Base-by-base conservation (phyloP, 2,113 vertebrate genomes). In the Channa argus region DNA sequence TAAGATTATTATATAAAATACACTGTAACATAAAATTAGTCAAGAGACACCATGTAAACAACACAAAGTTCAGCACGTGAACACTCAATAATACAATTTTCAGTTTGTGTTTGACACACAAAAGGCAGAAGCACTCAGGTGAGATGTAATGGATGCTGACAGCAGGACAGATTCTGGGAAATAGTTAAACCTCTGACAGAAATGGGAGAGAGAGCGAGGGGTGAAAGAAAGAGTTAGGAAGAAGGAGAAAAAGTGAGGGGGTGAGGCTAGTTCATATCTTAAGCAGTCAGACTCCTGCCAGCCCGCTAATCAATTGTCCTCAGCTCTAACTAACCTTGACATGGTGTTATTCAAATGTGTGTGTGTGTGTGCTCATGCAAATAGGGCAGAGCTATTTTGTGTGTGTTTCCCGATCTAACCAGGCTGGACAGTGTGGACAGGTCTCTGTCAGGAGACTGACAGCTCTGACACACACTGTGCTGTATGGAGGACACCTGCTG, bases 401-500 rank as follows among this genome's bases (percentile, higher is more conserved):
- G 66, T 59, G 55, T 73, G 41, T 75, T 51, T 66, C 46, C 50
- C 46, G n/a, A 44, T 62, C 72, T 88, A 85, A 91, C 64, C 66
- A 59, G 63, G 63, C 82, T 11, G 77, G 86, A 82, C 80, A 71
- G 71, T 24, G 82, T 59, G 71, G 89, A 91, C 82, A 53, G 85
- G 71, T 78, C 86, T 90, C 68, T 70, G 82, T 85, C 82, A 74
- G 78, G 56, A 74, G 85, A 79, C 74, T 91, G 92, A 88, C 87
- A 89, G 89, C 84, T 73, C 85, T 81, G 90, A 90, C 87, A 86
- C 79, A 80, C 80, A 85, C 63, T 87, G 77, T 74, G 85, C 91
- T 88, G 85, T 80, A 89, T 86, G 83, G 86, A 84, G 90, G 89
- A 92, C 87, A 93, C 91, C 90, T 88, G 82, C 82, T 91, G 91